Evolutionary conservation across 2,888 invertebrate genomes (phyloP).

Genomic region (Anoncus sp.): DNA sequence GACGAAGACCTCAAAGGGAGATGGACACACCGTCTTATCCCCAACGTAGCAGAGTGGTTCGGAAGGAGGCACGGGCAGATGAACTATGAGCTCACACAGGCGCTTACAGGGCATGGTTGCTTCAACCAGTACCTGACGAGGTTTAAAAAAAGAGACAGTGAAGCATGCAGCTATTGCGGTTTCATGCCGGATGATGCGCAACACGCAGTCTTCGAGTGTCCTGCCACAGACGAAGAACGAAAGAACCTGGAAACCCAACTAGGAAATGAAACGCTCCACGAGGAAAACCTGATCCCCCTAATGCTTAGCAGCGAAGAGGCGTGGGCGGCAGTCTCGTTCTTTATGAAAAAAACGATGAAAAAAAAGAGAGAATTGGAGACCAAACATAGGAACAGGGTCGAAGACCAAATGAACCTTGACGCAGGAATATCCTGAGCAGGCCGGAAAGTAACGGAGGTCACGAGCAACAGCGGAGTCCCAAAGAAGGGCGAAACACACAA

Average conservation of each 20-base stretch:
- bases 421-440: too few species aligned
- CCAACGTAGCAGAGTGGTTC: conserved; percentile 1
- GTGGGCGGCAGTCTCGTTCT: conserved; percentile 12
- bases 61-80: neutral
- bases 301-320: neutral
- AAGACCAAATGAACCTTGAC: neutral
- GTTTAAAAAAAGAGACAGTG: neutral
- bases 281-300: neutral
- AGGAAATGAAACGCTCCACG: neutral
- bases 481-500: conserved; percentile 14
- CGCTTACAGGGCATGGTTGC: conserved; percentile 9
- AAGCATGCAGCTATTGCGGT: neutral
- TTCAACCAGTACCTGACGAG: neutral
- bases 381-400: too few species aligned
- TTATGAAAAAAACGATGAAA: too few species aligned
- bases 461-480: neutral
- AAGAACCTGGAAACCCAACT: neutral
- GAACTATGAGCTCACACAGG: neutral
- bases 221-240: neutral
- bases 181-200: neutral
- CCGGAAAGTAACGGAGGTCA: neutral
- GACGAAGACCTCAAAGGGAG: neutral
- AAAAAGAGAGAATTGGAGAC: too few species aligned
- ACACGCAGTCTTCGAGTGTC: neutral
- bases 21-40: conserved; percentile 20